Percentiles rank a stretch among this genome's conserved stretches.
phyloP scores from a whole-genome alignment of 1,140 invertebrate species.

The Drosophila oshimai region DNA sequence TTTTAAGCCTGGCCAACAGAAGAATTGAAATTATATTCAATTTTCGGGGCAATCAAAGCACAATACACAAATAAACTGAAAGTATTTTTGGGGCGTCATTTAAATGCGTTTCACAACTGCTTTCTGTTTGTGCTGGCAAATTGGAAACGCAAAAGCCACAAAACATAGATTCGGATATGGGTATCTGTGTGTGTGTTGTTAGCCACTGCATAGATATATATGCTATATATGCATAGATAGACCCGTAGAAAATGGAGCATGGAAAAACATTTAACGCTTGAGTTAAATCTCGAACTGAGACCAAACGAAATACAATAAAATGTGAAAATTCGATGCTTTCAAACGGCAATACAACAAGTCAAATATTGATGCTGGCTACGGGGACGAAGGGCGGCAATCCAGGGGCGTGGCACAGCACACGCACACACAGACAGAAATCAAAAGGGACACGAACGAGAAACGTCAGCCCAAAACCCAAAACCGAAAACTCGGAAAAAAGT shows the following conservation, averaged over 20 bases:
- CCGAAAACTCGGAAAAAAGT: constrained; percentile 41
- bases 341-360: constrained; percentile 68
- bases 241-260: constrained; percentile 60
- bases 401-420: constrained; percentile 22
- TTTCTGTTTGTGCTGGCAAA: constrained; percentile 65
- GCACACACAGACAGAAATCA: background rate
- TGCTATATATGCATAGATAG: background rate
- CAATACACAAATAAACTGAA: constrained; percentile 54
- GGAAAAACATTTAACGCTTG: constrained; percentile 68
- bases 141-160: constrained; percentile 49
- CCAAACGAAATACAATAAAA: constrained; percentile 28
- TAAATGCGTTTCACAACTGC: constrained; percentile 65
- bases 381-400: constrained; percentile 4
- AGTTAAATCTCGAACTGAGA: constrained; percentile 50
- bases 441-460: constrained; percentile 11
- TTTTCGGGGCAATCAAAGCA: constrained; percentile 25
- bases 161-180: constrained; percentile 34
- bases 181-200: constrained; percentile 1
- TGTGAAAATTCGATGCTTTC: constrained; percentile 40
- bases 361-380: constrained; percentile 60
- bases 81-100: constrained; percentile 48
- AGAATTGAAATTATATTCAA: constrained; percentile 41
- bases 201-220: background rate
- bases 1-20: constrained; percentile 27
- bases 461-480: constrained; percentile 2